Percentiles rank a stretch among this genome's conserved stretches.
These are phyloP conservation scores for Vicugna pacos DNA, from an alignment of 2,113 vertebrate genomes.

Conservation along the genomic window DNA sequence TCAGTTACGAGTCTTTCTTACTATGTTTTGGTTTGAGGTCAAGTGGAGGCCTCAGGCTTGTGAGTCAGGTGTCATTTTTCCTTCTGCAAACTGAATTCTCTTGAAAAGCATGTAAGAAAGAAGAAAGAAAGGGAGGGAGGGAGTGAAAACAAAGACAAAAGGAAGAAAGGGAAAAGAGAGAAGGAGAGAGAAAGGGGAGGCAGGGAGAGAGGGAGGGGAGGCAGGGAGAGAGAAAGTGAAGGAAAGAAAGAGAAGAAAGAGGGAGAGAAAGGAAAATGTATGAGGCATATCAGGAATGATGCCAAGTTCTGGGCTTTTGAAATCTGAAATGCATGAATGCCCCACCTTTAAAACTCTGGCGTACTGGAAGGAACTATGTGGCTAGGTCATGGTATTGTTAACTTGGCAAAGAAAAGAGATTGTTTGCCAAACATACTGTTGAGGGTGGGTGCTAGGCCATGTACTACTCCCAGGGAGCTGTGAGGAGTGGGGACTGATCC, in stretches of 20 bases:
- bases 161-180: background rate
- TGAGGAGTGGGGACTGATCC: background rate
- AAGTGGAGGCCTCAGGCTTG: background rate
- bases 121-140: background rate
- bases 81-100: background rate
- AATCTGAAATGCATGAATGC: conserved; percentile 41
- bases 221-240: too few relatives aligned
- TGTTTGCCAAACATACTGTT: conserved; percentile 21
- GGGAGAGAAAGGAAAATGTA: background rate
- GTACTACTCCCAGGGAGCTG: background rate
- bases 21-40: background rate
- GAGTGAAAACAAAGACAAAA: background rate
- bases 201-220: background rate
- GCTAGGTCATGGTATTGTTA: conserved; percentile 59
- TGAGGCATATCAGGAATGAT: background rate
- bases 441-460: background rate
- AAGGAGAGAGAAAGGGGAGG: too few relatives aligned
- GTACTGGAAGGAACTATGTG: conserved; percentile 30
- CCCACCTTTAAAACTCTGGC: conserved; percentile 55
- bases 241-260: background rate
- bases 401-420: conserved; percentile 54
- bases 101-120: background rate
- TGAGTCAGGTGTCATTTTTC: background rate
- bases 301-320: conserved; percentile 68
- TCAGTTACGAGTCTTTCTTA: background rate